A percentile compares a stretch with the other conserved stretches of the same genome.
Conservation (phyloP, 2,888 invertebrate species). For the Lissocephala sabroskyi region DNA sequence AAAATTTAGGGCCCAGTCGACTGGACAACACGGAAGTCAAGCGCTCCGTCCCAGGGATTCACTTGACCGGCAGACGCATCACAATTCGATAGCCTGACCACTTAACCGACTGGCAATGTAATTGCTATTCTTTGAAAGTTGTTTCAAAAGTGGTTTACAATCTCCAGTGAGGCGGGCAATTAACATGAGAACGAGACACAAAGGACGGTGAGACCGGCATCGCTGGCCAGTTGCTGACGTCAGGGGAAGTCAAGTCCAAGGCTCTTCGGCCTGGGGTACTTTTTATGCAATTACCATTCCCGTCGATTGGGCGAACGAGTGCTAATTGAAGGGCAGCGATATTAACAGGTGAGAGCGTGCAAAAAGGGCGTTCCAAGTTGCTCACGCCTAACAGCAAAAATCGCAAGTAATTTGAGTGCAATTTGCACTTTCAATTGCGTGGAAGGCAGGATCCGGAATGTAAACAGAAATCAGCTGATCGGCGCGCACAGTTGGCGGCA, state of each 20-base stretch:
- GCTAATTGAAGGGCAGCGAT: too few relatives aligned
- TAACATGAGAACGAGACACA: constrained; percentile 7
- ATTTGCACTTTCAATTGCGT: neutral
- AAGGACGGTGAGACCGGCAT: constrained; percentile 12
- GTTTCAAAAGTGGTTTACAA: constrained; percentile 36
- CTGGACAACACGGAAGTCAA: constrained; percentile 49
- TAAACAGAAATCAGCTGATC: constrained; percentile 2
- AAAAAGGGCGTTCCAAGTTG: too few relatives aligned
- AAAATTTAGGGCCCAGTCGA: constrained; percentile 29
- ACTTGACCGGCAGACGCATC: too few relatives aligned
- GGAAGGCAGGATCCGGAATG: neutral
- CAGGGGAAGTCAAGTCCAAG: constrained; percentile 45
- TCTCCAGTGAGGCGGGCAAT: constrained; percentile 7
- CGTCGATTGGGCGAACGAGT: too few relatives aligned
- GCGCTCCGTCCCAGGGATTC: too few relatives aligned
- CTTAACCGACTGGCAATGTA: too few relatives aligned
- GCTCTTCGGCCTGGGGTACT: constrained; percentile 10
- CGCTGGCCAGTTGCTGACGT: constrained; percentile 27
- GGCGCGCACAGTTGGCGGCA: too few relatives aligned
- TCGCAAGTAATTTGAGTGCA: neutral
- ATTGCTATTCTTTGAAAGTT: constrained; percentile 40
- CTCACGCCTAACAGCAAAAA: too few relatives aligned
- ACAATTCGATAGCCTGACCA: too few relatives aligned
- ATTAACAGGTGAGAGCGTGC: too few relatives aligned
- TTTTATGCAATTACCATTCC: too few relatives aligned